Base-by-base conservation (phyloP, 2,113 vertebrate species). In the Pholis gunnellus region DNA sequence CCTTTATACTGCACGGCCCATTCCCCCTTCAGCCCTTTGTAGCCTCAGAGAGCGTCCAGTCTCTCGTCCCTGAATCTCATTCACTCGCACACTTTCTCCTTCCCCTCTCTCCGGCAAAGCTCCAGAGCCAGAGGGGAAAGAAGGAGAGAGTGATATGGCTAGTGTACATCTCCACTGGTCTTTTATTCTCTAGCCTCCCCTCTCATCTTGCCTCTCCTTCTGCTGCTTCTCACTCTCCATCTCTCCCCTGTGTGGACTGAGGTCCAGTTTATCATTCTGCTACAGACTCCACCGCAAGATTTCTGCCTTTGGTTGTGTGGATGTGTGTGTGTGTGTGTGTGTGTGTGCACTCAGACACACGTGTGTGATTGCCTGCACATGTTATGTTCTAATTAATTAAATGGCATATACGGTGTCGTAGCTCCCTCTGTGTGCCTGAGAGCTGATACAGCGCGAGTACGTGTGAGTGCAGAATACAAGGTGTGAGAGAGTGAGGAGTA, bases 1-100 rank as follows among this genome's bases (percentile, higher is more conserved):
- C 31, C 64, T 85, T 77, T 84, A 81, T 46, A 60, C 78, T 27
- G 57, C 76, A 54, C 29, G 17, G 54, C 36, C 31, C n/a, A 38
- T 70, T 76, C 79, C 71, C 44, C 86, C 64, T 75, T 56, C 72
- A 29, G 59, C 65, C 29, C 79, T 89, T 85, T 90, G 88, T 65
- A 88, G 81, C 84, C 86, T 91, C 77, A 78, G 85, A 91, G 81
- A 72, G 63, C 70, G 76, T 75, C 78, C 80, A 77, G 64, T 84
- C 72, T 74, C 73, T 85, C 27, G 59, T 77, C 34, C 60, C 78
- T 81, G 60, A 73, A 67, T 90, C 76, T 75, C 25, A 83, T 70
- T 90, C 75, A 70, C 78, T 66, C 31, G 25, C 57, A 36, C n/a
- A 76, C 48, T 77, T 80, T 83, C 75, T 76, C 65, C 63, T 64